These are phyloP conservation scores for Polylopha cassiicola DNA, from an alignment of 2,888 invertebrate species.

Conservation along the genomic window DNA sequence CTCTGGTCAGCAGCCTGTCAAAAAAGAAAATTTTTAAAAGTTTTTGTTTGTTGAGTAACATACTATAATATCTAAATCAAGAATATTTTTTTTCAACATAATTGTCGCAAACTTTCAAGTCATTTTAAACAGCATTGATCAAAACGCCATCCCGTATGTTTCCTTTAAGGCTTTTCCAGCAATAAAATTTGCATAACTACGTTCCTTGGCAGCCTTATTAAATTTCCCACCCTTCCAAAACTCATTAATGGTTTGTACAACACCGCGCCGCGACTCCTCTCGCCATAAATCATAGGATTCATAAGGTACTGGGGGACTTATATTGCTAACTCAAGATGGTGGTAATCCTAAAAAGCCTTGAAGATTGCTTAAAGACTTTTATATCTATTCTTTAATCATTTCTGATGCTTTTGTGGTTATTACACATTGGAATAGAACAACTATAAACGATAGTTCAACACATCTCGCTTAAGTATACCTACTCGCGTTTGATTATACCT, in stretches of 20 bases:
- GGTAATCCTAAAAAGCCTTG: conserved; percentile 44
- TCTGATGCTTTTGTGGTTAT: no score
- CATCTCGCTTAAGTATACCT: no score
- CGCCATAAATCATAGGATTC: conserved; percentile 63
- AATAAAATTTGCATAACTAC: conserved; percentile 77
- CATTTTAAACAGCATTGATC: conserved; percentile 12
- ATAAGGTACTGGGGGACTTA: conserved; percentile 51
- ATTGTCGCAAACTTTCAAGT: no score
- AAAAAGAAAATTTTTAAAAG: neutral
- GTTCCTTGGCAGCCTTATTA: conserved; percentile 72
- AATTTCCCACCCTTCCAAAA: conserved; percentile 73
- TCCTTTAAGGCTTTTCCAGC: conserved; percentile 57
- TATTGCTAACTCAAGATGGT: conserved; percentile 61
- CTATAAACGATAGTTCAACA: no score
- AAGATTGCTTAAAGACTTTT: conserved; percentile 58
- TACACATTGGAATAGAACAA: no score
- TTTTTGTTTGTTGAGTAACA: no score
- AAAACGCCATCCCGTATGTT: conserved; percentile 39
- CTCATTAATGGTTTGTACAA: conserved; percentile 75
- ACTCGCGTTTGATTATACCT: no score
- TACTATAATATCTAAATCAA: no score
- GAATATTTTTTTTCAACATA: no score
- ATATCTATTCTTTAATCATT: no score
- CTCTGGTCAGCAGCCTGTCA: neutral
- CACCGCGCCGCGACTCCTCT: conserved; percentile 69